Evolutionary conservation across 2,113 vertebrate species (phyloP), one percentile per base, ranked within the genome.

Genomic region (Thunnus maccoyii): DNA sequence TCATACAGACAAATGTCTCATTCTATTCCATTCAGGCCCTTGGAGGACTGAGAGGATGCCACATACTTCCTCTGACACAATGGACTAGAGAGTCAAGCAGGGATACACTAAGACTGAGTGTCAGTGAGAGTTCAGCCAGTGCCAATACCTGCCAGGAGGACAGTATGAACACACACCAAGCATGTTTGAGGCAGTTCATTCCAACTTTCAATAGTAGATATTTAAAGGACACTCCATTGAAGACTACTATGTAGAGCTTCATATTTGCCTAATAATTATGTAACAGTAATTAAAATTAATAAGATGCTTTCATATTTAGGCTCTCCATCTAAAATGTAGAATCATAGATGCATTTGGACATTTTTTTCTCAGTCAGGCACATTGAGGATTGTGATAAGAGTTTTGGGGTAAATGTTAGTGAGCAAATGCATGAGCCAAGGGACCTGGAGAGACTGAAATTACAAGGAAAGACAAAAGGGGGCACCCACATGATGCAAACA

Each of bases 1-100:
- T 94, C 72, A 92, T 91, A 82, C 61, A 80, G 78, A 93, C 91
- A 93, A 94, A 95, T 91, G 88, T 93, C 85, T 82, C 61, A 62
- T 71, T 88, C 82, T 72, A 67, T 89, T 89, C 70, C 66, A 62
- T 70, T 62, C 56, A 55, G 74, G 74, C 66, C 91, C 76, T 66
- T 14, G 5, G 85, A 88, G 88, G 58, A 64, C 56, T 13, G 57
- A 55, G 41, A 64, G 80, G 85, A 89, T 74, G 58, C 58, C 48
- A 60, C 77, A 75, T 58, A 76, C 72, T 82, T 80, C 75, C 69
- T 63, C 62, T 71, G 72, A 81, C 27, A 70, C 36, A 5, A 54
- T 7, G 50, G 56, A 77, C 57, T 32, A 16, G 30, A 36, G 62
- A 66, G 30, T 27, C 18, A 20, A 51, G 74, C n/a, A 27, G 8